These are phyloP conservation scores for Junonia oenone DNA, from an alignment of 2,888 invertebrate species.

Conservation along the genomic window DNA sequence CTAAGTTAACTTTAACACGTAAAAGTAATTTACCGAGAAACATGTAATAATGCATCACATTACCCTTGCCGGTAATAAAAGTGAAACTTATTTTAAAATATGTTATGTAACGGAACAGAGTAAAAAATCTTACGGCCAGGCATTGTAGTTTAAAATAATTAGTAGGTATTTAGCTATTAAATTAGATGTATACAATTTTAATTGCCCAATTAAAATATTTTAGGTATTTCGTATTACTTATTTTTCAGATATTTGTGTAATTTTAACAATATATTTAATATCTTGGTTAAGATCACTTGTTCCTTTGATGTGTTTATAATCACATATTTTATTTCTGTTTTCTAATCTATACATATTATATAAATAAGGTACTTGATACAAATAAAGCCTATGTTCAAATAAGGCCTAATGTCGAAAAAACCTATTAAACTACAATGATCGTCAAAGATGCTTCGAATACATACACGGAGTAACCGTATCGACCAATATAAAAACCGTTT, in stretches of 20 bases:
- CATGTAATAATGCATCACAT: conserved; percentile 10
- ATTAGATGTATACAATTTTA: not conserved
- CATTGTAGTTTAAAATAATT: too few relatives aligned
- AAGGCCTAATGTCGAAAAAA: too few relatives aligned
- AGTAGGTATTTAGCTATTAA: not conserved
- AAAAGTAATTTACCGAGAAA: conserved; percentile 13
- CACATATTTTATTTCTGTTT: not conserved
- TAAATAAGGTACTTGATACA: too few relatives aligned
- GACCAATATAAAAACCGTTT: too few relatives aligned
- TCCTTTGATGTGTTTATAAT: too few relatives aligned
- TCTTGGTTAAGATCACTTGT: too few relatives aligned
- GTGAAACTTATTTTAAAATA: conserved; percentile 24
- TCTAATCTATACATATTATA: not conserved
- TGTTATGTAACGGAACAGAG: conserved; percentile 13
- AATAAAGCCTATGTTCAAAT: too few relatives aligned
- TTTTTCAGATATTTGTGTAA: not conserved
- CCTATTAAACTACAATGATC: too few relatives aligned
- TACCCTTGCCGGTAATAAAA: conserved; percentile 17
- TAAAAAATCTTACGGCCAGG: conserved; percentile 12
- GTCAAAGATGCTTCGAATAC: too few relatives aligned
- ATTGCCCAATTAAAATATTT: not conserved
- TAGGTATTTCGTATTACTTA: not conserved
- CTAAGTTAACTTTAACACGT: conserved; percentile 7
- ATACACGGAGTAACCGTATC: too few relatives aligned
- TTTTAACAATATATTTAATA: too few relatives aligned